These are phyloP conservation scores for Morpho achilles DNA, from an alignment of 2,888 invertebrate species.

Conservation along the genomic window DNA sequence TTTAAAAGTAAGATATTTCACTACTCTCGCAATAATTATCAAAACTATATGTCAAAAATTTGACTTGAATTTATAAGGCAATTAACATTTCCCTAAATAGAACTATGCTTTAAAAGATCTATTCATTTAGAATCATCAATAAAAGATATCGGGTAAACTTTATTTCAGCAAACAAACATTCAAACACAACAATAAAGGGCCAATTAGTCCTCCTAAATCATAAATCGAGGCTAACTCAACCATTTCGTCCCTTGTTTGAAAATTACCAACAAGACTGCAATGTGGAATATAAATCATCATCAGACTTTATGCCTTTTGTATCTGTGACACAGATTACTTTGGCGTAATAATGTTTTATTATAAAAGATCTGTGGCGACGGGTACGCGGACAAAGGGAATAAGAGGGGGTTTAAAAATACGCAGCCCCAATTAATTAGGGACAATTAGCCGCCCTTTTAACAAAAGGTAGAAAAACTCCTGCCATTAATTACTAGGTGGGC, in stretches of 20 bases:
- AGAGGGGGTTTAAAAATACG: conserved; percentile 61
- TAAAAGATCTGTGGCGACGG: not conserved
- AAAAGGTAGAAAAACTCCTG: conserved; percentile 75
- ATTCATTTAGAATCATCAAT: conserved; percentile 5
- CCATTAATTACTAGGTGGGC: conserved; percentile 65
- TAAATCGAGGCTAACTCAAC: conserved; percentile 44
- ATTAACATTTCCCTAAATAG: no score
- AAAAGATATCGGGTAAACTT: conserved; percentile 5
- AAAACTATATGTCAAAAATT: no score
- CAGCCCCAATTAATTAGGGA: conserved; percentile 73
- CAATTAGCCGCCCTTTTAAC: conserved; percentile 75
- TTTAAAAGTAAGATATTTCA: no score
- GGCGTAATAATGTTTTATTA: not conserved
- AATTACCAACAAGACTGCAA: conserved; percentile 14
- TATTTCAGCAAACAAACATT: conserved; percentile 24
- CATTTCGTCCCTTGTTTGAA: conserved; percentile 45
- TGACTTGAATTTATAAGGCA: no score
- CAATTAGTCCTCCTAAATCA: conserved; percentile 52
- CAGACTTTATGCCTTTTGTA: conserved; percentile 1
- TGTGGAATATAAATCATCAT: not conserved
- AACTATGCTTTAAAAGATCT: not conserved
- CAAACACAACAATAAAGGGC: conserved; percentile 43
- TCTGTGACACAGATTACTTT: not conserved
- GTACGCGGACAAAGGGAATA: conserved; percentile 29
- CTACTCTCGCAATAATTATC: no score